Base-by-base conservation (phyloP, 2,797 vertebrate species). In the Schizopygopsis pylzovi region DNA sequence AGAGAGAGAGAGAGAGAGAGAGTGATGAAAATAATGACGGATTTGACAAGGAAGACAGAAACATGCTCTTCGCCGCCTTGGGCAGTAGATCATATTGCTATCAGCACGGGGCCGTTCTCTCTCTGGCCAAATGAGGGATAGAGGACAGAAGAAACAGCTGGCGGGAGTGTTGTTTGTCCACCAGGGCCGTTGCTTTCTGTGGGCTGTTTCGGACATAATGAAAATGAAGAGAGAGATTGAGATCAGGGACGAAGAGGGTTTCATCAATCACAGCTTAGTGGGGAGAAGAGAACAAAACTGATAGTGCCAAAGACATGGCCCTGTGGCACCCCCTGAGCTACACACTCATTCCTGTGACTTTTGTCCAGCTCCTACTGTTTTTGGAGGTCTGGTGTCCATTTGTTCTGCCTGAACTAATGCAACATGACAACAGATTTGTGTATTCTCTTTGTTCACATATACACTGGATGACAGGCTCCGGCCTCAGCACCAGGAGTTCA, bases 221-320 rank as follows among this genome's bases (percentile, higher is more conserved):
- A 93, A 94, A 94, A 94, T 89, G 91, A 93, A 91, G 93, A 88
- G 91, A 82, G 49, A 92, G 94, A 94, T 93, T 91, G 87, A 90
- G 91, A 95, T 94, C 92, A 89, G 88, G 70, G 89, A 81, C 87
- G 87, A 90, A 88, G 89, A 87, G 84, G 90, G 91, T 93, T 92
- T 92, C 89, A 95, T 95, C 93, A 93, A 95, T 95, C 94, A 94
- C 87, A 91, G 90, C 88, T 90, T 91, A 88, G 88, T 85, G 91
- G 90, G 91, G 84, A 90, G 75, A 90, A 90, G 84, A 87, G 87
- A 75, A 52, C 75, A 78, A 71, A 89, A 86, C 86, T 87, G 88
- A 92, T 91, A 91, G 68, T 56, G 90, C 75, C 71, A 90, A 90
- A 91, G 92, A 82, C 87, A 89, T 87, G 87, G 87, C 92, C 87